phyloP scores from a whole-genome alignment of 2,797 vertebrate genomes.

The Acanthiza pusilla region DNA sequence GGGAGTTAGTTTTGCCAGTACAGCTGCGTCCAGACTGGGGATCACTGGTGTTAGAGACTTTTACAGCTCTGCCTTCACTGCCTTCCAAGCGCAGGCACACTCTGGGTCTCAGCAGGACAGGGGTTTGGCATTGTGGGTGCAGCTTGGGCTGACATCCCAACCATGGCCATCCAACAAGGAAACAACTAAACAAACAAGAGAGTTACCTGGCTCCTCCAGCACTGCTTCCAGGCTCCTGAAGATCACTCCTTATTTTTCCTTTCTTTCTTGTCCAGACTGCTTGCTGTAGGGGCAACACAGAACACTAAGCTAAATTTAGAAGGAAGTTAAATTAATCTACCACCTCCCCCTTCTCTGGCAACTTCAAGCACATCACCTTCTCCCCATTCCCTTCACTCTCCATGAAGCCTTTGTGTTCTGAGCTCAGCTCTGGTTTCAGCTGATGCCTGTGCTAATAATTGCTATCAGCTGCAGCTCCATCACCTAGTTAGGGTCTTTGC shows the following conservation, averaged over 20 bases:
- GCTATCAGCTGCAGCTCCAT: not conserved
- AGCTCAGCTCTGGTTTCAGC: not conserved
- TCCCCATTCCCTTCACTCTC: not conserved
- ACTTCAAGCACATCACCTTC: accelerated
- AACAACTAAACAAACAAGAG: not conserved
- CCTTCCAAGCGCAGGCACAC: not conserved
- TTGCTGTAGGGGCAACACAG: not conserved
- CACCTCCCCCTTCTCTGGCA: accelerated
- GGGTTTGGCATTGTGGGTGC: accelerated
- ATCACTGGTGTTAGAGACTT: not conserved
- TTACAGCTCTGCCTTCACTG: not conserved
- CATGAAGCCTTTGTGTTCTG: not conserved
- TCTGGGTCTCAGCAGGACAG: not conserved
- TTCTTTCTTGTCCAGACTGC: not conserved
- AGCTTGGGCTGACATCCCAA: not conserved
- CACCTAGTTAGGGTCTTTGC: not conserved
- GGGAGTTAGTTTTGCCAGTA: slow-evolving; percentile 45
- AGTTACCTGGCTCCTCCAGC: not conserved
- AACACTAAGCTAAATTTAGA: not conserved
- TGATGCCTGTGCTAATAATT: not conserved
- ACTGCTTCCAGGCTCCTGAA: not conserved
- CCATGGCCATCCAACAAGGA: accelerated
- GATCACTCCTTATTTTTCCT: not conserved
- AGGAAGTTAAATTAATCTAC: accelerated
- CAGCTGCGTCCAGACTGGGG: slow-evolving; percentile 33